Percentiles rank a stretch among this genome's conserved stretches.
Conservation (phyloP, 1,140 invertebrate species). For the Planococcus citri region DNA sequence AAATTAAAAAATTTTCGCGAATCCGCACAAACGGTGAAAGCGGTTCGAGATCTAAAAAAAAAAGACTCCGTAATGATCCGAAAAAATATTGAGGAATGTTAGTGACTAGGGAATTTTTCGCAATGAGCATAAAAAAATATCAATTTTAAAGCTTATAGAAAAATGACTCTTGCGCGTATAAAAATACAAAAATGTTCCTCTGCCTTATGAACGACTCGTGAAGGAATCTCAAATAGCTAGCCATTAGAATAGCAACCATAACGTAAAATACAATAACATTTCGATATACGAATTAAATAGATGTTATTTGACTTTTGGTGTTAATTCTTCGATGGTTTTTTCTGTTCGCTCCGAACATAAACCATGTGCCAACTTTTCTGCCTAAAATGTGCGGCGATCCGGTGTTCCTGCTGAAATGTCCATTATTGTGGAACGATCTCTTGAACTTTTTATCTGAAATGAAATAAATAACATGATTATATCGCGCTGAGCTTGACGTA, state of each 20-base stretch:
- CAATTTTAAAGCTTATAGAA: no score
- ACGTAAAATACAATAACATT: background rate
- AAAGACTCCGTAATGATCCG: background rate
- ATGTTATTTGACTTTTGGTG: background rate
- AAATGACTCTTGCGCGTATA: no score
- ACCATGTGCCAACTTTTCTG: slow-evolving; percentile 45
- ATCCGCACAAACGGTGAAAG: background rate
- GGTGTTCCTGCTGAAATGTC: slow-evolving; percentile 20
- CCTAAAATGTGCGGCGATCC: slow-evolving; percentile 39
- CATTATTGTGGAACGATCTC: background rate
- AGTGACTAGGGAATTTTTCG: background rate
- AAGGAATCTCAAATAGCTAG: no score
- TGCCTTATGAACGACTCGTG: no score
- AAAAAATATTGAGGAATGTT: background rate
- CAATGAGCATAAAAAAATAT: background rate
- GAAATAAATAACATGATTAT: background rate
- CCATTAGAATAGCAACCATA: no score
- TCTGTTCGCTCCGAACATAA: slow-evolving; percentile 44
- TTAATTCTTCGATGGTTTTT: slow-evolving; percentile 31
- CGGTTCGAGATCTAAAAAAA: background rate
- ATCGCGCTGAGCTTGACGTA: slow-evolving; percentile 24
- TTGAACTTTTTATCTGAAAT: background rate
- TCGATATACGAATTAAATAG: background rate
- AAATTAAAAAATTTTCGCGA: background rate
- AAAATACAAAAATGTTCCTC: no score